A percentile compares a stretch with the other conserved stretches of the same genome.
phyloP scores from a whole-genome alignment of 2,888 invertebrate genomes.

The Microctonus brassicae region DNA sequence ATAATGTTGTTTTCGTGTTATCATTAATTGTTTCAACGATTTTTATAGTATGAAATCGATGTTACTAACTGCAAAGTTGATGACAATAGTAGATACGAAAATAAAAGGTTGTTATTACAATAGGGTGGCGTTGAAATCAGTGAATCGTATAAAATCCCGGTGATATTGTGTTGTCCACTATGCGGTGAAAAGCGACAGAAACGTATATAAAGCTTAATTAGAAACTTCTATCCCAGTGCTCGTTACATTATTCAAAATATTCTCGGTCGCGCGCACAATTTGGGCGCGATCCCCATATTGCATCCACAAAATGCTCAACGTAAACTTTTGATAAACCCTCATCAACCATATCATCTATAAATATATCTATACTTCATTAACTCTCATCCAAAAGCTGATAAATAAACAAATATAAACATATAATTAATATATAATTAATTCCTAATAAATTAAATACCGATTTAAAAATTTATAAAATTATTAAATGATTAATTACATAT shows the following conservation, averaged over 20 bases:
- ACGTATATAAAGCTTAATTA: constrained; percentile 67
- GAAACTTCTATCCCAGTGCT: constrained; percentile 63
- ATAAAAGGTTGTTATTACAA: constrained; percentile 41
- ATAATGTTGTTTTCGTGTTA: not conserved
- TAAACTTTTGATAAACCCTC: constrained; percentile 63
- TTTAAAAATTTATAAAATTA: no score
- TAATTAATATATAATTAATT: no score
- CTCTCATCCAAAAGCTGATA: no score
- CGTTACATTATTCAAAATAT: constrained; percentile 69
- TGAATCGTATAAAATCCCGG: constrained; percentile 51
- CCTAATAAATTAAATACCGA: no score
- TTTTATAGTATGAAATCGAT: not conserved
- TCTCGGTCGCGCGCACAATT: constrained; percentile 53
- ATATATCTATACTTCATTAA: constrained; percentile 44
- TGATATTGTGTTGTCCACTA: constrained; percentile 63
- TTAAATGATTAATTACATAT: no score
- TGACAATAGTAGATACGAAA: not conserved
- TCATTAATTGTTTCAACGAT: not conserved
- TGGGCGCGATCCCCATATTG: constrained; percentile 47
- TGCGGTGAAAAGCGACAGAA: constrained; percentile 42
- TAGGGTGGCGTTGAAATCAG: constrained; percentile 51
- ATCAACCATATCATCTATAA: constrained; percentile 19
- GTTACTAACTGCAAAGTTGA: not conserved
- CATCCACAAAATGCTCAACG: constrained; percentile 58
- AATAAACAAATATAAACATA: no score